Evolutionary conservation across 2,888 invertebrate genomes (phyloP).

Genomic region (Ecdyonurus torrentis): DNA sequence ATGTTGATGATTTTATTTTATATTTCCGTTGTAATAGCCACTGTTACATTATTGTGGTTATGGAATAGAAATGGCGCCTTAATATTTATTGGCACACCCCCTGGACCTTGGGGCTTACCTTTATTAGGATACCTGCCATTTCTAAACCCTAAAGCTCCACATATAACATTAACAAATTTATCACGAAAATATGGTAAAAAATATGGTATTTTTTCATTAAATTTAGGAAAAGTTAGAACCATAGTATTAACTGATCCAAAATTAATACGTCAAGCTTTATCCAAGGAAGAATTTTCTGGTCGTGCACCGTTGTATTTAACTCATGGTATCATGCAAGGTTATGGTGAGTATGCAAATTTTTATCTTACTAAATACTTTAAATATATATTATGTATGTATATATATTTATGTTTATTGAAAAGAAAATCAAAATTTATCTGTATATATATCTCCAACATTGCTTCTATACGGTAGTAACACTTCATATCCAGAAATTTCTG

Average conservation of each 20-base stretch:
- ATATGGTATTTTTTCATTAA: conserved; percentile 1
- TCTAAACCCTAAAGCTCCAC: conserved; percentile 48
- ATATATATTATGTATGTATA: too few relatives aligned
- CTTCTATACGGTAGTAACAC: too few relatives aligned
- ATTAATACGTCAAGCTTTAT: conserved; percentile 52
- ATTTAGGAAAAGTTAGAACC: background rate
- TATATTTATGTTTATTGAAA: too few relatives aligned
- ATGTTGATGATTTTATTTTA: too few relatives aligned
- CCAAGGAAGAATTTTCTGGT: conserved; percentile 53
- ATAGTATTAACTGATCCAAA: conserved; percentile 61
- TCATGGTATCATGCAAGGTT: conserved; percentile 74
- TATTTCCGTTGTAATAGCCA: too few relatives aligned
- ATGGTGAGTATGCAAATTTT: conserved; percentile 48
- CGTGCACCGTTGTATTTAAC: conserved; percentile 69
- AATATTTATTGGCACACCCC: too few relatives aligned
- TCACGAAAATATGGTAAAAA: conserved; percentile 44
- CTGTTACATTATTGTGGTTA: too few relatives aligned
- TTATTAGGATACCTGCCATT: conserved; percentile 63
- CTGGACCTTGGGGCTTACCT: conserved; percentile 66
- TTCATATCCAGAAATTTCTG: too few relatives aligned
- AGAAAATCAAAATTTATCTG: too few relatives aligned
- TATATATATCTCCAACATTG: too few relatives aligned
- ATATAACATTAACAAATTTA: conserved; percentile 48
- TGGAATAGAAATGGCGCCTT: too few relatives aligned
- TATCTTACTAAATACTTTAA: too few relatives aligned